Conservation (phyloP, 2,888 invertebrate species). For the Odontomyia ornata region DNA sequence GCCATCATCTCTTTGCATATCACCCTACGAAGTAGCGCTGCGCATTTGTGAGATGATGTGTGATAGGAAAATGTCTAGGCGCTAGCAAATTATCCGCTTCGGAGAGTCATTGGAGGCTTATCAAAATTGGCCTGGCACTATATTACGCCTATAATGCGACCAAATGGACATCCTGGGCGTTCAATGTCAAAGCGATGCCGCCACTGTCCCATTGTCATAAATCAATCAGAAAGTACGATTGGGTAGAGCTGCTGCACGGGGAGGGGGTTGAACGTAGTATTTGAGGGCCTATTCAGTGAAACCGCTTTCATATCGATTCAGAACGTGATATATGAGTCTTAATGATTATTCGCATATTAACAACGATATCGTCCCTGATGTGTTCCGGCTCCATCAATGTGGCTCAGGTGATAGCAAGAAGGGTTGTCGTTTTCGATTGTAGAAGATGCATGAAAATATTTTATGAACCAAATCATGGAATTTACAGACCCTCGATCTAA, state of each 20-base stretch:
- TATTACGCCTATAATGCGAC: constrained; percentile 33
- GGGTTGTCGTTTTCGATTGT: neutral
- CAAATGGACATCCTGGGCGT: constrained; percentile 35
- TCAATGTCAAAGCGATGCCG: constrained; percentile 38
- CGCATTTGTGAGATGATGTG: constrained; percentile 28
- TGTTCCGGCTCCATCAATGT: constrained; percentile 9
- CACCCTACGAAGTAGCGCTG: constrained; percentile 8
- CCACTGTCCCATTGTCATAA: constrained; percentile 37
- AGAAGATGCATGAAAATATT: too few species aligned
- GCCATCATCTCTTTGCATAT: neutral
- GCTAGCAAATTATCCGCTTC: constrained; percentile 38
- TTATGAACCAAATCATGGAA: too few species aligned
- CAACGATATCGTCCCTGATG: constrained; percentile 25
- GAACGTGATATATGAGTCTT: constrained; percentile 40
- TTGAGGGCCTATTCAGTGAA: constrained; percentile 27
- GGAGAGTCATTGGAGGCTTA: constrained; percentile 26
- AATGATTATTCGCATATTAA: constrained; percentile 46
- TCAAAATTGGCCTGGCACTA: constrained; percentile 32
- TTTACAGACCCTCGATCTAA: too few species aligned
- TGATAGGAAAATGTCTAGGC: constrained; percentile 41
- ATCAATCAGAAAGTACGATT: constrained; percentile 35
- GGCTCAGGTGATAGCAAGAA: neutral
- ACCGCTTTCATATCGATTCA: constrained; percentile 38
- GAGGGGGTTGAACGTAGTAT: neutral
- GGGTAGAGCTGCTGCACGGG: neutral